Percentiles rank a stretch among this genome's conserved stretches.
phyloP scores from a whole-genome alignment of 2,797 vertebrate genomes.

The Coregonus suidteri region DNA sequence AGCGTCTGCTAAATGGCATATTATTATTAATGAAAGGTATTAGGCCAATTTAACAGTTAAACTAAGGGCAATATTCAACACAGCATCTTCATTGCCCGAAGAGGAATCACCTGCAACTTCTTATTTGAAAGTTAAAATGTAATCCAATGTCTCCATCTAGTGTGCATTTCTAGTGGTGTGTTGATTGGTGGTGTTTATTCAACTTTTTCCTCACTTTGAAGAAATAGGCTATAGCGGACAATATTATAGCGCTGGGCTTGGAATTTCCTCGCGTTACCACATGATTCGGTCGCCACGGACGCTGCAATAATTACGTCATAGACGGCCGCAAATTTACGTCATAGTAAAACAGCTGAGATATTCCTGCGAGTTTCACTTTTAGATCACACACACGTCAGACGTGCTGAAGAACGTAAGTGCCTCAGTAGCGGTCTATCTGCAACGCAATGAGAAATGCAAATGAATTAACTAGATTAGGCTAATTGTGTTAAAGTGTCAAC shows the following conservation, averaged over 20 bases:
- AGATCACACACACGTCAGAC: no score
- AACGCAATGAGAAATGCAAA: no score
- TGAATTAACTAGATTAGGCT: no score
- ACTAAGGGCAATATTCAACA: not conserved
- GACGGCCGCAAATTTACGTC: no score
- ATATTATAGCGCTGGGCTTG: not conserved
- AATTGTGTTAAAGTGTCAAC: no score
- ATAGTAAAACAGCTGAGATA: no score
- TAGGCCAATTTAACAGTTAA: not conserved
- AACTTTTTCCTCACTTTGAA: not conserved
- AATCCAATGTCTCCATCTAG: slow-evolving; percentile 10
- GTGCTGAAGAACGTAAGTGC: no score
- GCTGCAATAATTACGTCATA: no score
- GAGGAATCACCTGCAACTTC: not conserved
- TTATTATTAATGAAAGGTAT: not conserved
- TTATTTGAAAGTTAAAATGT: not conserved
- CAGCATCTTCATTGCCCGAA: not conserved
- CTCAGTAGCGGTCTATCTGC: no score
- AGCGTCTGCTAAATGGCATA: no score
- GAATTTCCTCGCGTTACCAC: not conserved
- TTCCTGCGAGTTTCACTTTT: no score
- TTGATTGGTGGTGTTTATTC: not conserved
- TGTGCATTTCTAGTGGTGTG: not conserved
- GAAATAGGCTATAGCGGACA: not conserved
- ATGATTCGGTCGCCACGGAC: not conserved